phyloP scores from a whole-genome alignment of 2,888 invertebrate species.

The Ischnura elegans region DNA sequence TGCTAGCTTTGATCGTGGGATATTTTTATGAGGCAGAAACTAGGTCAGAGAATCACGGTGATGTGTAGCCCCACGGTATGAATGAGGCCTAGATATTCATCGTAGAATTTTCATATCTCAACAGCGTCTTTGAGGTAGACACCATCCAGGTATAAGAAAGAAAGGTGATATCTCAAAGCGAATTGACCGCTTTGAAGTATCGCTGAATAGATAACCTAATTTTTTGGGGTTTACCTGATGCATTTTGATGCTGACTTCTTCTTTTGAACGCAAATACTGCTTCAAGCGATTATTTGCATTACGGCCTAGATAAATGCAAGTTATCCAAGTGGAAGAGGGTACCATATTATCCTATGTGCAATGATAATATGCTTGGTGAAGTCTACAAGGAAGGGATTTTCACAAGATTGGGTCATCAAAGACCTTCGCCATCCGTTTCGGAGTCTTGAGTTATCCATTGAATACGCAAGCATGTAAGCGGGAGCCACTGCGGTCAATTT shows the following conservation, averaged over 20 bases:
- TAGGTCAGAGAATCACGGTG: not conserved
- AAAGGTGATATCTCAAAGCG: not conserved
- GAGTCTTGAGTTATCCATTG: no score
- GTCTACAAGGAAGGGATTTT: no score
- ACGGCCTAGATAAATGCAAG: not conserved
- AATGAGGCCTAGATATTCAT: not conserved
- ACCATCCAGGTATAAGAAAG: not conserved
- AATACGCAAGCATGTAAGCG: no score
- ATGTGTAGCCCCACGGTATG: not conserved
- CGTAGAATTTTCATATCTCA: not conserved
- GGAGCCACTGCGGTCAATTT: no score
- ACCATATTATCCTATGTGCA: no score
- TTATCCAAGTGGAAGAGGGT: no score
- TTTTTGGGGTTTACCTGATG: not conserved
- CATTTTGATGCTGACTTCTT: not conserved
- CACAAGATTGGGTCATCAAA: no score
- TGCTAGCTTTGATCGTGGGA: not conserved
- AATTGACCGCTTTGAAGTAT: not conserved
- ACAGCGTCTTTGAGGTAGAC: not conserved
- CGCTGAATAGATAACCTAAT: not conserved
- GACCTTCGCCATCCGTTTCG: no score
- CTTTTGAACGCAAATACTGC: not conserved
- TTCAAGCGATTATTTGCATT: not conserved
- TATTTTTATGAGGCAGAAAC: not conserved
- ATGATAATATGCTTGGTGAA: no score